A percentile compares a stretch with the other conserved stretches of the same genome.
phyloP scores from a whole-genome alignment of 2,797 vertebrate genomes.

The Karalla daura region DNA sequence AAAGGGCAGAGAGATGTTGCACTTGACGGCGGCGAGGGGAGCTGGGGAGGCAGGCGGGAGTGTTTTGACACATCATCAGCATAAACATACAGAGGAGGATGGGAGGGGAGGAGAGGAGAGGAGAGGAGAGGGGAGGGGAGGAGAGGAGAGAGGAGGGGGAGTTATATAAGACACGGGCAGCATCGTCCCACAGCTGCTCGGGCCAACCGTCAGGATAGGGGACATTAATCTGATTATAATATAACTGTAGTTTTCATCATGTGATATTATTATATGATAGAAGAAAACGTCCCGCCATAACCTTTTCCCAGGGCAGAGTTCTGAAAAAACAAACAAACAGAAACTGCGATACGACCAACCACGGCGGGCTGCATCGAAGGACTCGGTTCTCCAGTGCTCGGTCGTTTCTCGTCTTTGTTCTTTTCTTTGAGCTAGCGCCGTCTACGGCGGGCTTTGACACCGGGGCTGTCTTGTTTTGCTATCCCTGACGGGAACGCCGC shows the following conservation, averaged over 20 bases:
- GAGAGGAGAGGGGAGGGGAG: conserved; percentile 6
- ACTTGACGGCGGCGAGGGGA: conserved; percentile 51
- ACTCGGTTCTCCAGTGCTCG: too few relatives aligned
- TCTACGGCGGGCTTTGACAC: not conserved
- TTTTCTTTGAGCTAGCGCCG: not conserved
- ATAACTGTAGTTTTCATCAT: conserved; percentile 52
- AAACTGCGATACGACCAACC: too few relatives aligned
- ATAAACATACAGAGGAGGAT: conserved; percentile 68
- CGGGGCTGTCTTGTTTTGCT: not conserved
- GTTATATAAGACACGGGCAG: conserved; percentile 69
- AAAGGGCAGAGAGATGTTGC: conserved; percentile 57
- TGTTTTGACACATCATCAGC: conserved; percentile 72
- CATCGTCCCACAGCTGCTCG: conserved; percentile 57
- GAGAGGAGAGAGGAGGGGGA: conserved; percentile 26
- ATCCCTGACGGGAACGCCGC: fast-evolving
- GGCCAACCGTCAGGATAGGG: conserved; percentile 47
- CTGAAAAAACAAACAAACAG: conserved; percentile 6
- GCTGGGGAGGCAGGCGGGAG: conserved; percentile 42
- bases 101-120: not conserved
- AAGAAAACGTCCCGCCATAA: not conserved
- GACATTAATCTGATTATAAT: conserved; percentile 67
- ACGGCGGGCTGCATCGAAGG: too few relatives aligned
- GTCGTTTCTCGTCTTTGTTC: not conserved
- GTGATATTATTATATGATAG: conserved; percentile 29
- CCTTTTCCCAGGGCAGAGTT: not conserved